phyloP scores from a whole-genome alignment of 1,140 invertebrate species.

The Globodera ellingtonae region DNA sequence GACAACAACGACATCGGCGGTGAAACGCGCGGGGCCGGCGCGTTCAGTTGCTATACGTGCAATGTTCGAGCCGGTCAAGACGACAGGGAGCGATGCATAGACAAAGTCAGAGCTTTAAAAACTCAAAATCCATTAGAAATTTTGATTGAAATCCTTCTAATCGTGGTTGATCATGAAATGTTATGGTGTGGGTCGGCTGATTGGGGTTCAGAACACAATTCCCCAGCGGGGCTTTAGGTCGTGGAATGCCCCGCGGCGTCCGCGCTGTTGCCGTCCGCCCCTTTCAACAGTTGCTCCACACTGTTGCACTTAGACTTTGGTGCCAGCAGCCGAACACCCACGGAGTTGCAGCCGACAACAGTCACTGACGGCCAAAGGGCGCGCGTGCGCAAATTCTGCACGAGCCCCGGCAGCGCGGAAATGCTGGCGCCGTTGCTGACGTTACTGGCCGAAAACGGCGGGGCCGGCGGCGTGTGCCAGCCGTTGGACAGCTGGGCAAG shows the following conservation, averaged over 20 bases:
- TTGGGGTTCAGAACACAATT: not conserved
- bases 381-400: conserved; percentile 6
- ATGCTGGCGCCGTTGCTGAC: not conserved
- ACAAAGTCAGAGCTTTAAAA: not conserved
- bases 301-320: not conserved
- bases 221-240: not conserved
- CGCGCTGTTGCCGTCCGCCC: not conserved
- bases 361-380: not conserved
- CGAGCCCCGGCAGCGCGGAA: conserved; percentile 5
- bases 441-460: not conserved
- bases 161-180: not conserved
- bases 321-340: not conserved
- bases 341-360: not conserved
- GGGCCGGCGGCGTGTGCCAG: not conserved
- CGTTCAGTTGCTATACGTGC: conserved; percentile 8
- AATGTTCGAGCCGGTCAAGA: not conserved
- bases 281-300: conserved; percentile 6
- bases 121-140: too few relatives aligned
- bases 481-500: conserved; percentile 4
- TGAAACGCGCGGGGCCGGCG: too few relatives aligned
- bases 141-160: too few relatives aligned
- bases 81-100: not conserved
- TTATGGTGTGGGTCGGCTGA: not conserved
- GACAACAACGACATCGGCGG: not conserved
- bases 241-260: conserved; percentile 1